Evolutionary conservation across 2,797 vertebrate species (phyloP), one percentile per base, ranked within the genome.

Genomic region (Onychomys arenicola): DNA sequence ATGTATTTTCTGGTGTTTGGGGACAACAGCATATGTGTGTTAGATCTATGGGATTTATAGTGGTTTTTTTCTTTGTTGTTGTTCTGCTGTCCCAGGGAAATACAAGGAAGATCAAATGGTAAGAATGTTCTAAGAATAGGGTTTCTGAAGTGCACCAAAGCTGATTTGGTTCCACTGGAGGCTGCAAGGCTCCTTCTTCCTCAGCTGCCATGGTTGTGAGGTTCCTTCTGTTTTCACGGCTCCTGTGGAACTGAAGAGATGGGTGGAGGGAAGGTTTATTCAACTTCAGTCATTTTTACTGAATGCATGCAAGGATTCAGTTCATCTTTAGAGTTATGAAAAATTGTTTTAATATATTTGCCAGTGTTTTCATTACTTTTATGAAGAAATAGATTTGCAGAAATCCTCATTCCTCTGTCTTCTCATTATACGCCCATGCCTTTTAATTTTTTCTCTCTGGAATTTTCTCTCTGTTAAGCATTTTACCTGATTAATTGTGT

Each of bases 341-440:
- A 75, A 75, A 75, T 11, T 81, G 73, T 83, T 91, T 63, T 67
- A 69, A 90, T 80, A 76, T 49, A 89, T 67, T 49, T 94, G 57
- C 27, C 59, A 40, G 27, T 52, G 75, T n/a, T 92, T 80, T 92
- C 5, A 67, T 32, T 75, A 65, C 14, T 46, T 80, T 94, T 67
- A 67, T 59, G 73, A 49, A 85, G 27, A 8, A 82, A 83, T 32
- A 78, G 19, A 55, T 85, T 92, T 83, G 34, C 8, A 84, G 9
- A 89, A 71, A 46, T 71, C 19, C 40, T 90, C 11, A 88, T 9
- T 91, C 8, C 46, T 34, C 43, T 55, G 13, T 78, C 75, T 57
- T 63, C 63, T 89, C 49, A 89, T 71, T 84, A 84, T 55, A 43
- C 69, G 27, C 21, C 21, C 90, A 25, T 90, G 46, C 11, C 43